A percentile compares a stretch with the other conserved stretches of the same genome.
phyloP scores from a whole-genome alignment of 2,113 vertebrate species.

The Brachirus orientalis region DNA sequence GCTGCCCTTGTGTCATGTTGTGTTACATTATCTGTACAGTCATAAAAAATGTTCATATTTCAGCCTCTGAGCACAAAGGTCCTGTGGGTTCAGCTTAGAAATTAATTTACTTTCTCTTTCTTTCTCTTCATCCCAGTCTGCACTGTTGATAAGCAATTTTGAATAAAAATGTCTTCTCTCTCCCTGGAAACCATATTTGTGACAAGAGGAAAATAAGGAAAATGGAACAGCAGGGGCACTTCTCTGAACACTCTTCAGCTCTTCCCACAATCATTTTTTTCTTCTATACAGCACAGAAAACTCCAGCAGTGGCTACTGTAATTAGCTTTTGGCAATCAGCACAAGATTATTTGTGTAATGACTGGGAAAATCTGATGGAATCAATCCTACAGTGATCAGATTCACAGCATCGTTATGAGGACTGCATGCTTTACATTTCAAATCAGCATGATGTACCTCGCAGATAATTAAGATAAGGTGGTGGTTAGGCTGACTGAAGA shows the following conservation, averaged over 20 bases:
- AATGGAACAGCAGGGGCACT: background rate
- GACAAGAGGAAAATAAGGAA: constrained; percentile 28
- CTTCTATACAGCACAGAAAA: constrained; percentile 22
- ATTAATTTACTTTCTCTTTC: constrained; percentile 26
- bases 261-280: constrained; percentile 36
- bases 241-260: constrained; percentile 29
- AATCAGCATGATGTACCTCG: constrained; percentile 66
- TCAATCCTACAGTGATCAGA: constrained; percentile 58
- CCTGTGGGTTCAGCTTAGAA: constrained; percentile 29
- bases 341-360: constrained; percentile 74
- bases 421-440: constrained; percentile 51
- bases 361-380: constrained; percentile 66
- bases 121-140: constrained; percentile 4
- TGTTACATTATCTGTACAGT: constrained; percentile 6
- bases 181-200: constrained; percentile 48
- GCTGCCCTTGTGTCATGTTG: constrained; percentile 24
- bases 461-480: constrained; percentile 67
- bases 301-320: constrained; percentile 58
- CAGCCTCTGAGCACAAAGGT: constrained; percentile 14
- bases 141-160: constrained; percentile 12
- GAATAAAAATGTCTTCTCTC: constrained; percentile 28
- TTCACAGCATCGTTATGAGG: constrained; percentile 56
- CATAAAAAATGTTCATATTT: constrained; percentile 33
- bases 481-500: constrained; percentile 63
- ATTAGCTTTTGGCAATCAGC: constrained; percentile 73